phyloP scores from a whole-genome alignment of 2,113 vertebrate species.

The Callionymus lyra region DNA sequence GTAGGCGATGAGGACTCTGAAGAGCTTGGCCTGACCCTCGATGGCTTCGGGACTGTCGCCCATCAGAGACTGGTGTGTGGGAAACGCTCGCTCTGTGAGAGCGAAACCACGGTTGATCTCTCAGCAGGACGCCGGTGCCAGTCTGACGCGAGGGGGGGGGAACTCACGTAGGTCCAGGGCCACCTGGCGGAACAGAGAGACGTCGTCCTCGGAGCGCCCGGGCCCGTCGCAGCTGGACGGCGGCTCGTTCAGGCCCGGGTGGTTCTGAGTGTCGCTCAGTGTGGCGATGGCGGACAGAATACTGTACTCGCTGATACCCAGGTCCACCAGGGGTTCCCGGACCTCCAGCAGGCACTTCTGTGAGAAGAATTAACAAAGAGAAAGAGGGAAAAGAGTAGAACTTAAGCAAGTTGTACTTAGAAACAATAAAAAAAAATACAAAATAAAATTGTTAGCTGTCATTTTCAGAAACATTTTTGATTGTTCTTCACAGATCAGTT shows the following conservation, averaged over 20 bases:
- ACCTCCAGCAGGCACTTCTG: conserved; percentile 58
- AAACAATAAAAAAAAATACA: too few relatives aligned
- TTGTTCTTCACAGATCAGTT: too few relatives aligned
- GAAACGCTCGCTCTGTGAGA: conserved; percentile 60
- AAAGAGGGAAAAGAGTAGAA: too few relatives aligned
- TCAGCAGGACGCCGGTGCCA: too few relatives aligned
- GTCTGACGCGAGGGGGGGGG: neutral
- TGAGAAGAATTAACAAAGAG: neutral
- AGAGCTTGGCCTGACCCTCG: conserved; percentile 68
- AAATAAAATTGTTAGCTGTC: too few relatives aligned
- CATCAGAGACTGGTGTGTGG: conserved; percentile 67
- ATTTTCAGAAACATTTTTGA: too few relatives aligned
- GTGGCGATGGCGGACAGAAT: conserved; percentile 58
- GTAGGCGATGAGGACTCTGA: conserved; percentile 60
- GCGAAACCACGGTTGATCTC: neutral
- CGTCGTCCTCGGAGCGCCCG: conserved; percentile 43
- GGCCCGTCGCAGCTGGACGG: conserved; percentile 10
- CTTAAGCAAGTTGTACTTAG: too few relatives aligned
- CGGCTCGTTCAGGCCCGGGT: conserved; percentile 31
- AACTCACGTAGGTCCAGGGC: conserved; percentile 66
- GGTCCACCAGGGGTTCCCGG: conserved; percentile 53
- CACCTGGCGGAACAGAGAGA: conserved; percentile 58
- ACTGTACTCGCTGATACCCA: conserved; percentile 62
- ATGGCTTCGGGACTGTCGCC: conserved; percentile 64
- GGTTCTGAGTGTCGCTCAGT: conserved; percentile 52